Base-by-base conservation (phyloP, 1,140 invertebrate genomes). In the Lanistes nyassanus region DNA sequence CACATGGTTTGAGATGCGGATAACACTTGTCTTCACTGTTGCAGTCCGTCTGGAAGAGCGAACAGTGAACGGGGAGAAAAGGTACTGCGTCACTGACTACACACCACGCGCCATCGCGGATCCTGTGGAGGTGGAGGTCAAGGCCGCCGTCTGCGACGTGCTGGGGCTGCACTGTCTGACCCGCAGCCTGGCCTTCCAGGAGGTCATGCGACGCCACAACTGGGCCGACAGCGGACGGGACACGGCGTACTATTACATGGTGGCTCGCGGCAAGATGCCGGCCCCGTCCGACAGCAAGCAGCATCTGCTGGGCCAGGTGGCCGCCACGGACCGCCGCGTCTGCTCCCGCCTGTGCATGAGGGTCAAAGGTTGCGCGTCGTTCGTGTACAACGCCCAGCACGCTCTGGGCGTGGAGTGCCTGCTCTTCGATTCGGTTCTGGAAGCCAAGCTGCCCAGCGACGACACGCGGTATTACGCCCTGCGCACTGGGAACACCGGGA, bases 61-160 rank as follows among this genome's bases (percentile, higher is more conserved):
- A 29, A 23, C 51, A 3, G 56, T 78, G 3, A 42, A 71, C 51
- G 76, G 71, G 9, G 42, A 42, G 26, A 29, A 74, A 29, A 78
- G 67, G 58, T 66, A 75, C 26, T 80, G 79, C 71, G 58, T 80
- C 5, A 72, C 65, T 3, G 72, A 78, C 62, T 75, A 76, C 58
- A 64, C 62, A 13, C 56, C 64, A 0, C 75, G 67, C 1, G 13
- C 2, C 2, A 36, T 55, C 6, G 51, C 47, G 16, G 65, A 39
- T 6, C 29, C 37, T 5, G 19, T 34, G 4, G 74, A 76, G 21
- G 66, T 47, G 19, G 66, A 77, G 42, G 13, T 74, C 21, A 71
- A 69, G 56, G 73, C 71, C 62, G 68, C 72, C n/a, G 34, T 72
- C 53, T 72, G 69, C 37, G 70, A 76, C 68, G 29, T 75, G 21